Base-by-base conservation (phyloP, 2,113 vertebrate species). In the Choloepus hoffmanni region DNA sequence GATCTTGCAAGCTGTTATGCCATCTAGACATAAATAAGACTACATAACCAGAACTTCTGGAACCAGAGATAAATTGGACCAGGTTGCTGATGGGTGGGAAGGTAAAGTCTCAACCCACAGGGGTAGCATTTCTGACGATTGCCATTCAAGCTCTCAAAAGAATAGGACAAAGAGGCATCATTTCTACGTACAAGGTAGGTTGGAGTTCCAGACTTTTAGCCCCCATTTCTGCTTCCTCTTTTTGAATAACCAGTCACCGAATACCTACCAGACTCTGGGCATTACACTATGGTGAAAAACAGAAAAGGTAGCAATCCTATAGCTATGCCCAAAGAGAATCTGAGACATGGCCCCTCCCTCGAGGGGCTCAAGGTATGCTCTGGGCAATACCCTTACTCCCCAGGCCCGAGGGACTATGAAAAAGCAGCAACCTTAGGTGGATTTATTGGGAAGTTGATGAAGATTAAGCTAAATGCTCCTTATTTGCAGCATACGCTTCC, bases 381-480 rank as follows among this genome's bases (percentile, higher is more conserved):
- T 7, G 15, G 26, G 30, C n/a, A 85, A 30, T 72, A 7, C 15
- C 6, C 19, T 92, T 76, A 26, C 40, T 82, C 70, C 43, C 21
- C 50, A 74, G n/a, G n/a, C 70, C 43, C 33, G 40, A 74, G 2
- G 15, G 36, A 55, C 50, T 68, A 0, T 16, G 53, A 26, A 50
- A 86, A 63, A 90, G 55, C 78, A 94, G 23, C 65, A 65, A 50
- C 78, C 10, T 53, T 79, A 1, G 13, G 73, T 26, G 23, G 11
- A 28, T 43, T 77, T 70, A 72, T 19, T 95, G 36, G 40, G 28
- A 87, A 96, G 13, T 15, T 79, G 77, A 65, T 36, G 7, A 91
- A 96, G 40, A 79, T 60, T 83, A 89, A 60, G 58, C 7, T 62
- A 83, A 95, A 84, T 68, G 55, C 50, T 55, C 26, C 40, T 90